Evolutionary conservation across 2,797 vertebrate species (phyloP).

Genomic region (Oreonectes daqikongensis): DNA sequence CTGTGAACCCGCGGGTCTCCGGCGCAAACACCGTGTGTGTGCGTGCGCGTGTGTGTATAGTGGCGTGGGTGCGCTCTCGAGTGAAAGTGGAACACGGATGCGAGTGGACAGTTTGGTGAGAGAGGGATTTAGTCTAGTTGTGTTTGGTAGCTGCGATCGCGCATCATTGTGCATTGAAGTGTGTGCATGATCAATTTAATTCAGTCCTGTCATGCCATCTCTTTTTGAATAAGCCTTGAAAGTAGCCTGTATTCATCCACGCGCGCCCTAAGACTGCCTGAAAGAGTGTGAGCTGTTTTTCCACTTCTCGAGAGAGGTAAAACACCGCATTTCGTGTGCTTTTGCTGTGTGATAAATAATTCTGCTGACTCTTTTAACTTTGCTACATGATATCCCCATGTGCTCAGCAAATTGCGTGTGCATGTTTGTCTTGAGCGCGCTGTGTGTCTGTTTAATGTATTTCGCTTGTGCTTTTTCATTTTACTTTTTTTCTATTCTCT

Average conservation of each 20-base stretch:
- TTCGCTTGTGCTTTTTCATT: constrained; percentile 27
- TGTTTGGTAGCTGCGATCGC: constrained; percentile 54
- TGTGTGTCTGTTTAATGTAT: constrained; percentile 43
- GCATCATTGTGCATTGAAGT: constrained; percentile 15
- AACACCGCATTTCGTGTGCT: constrained; percentile 3
- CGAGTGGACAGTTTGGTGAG: constrained; percentile 36
- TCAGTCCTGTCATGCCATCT: constrained; percentile 1
- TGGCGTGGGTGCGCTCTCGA: constrained; percentile 12
- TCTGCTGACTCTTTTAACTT: constrained; percentile 41
- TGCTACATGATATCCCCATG: constrained; percentile 28
- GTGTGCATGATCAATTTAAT: neutral
- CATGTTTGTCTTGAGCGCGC: constrained; percentile 55
- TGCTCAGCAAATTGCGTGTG: constrained; percentile 59
- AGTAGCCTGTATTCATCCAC: neutral
- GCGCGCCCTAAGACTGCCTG: neutral
- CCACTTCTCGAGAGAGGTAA: neutral
- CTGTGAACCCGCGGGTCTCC: constrained; percentile 18
- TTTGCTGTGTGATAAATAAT: constrained; percentile 17
- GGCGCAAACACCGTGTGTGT: neutral
- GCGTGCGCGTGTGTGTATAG: neutral
- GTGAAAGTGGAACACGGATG: constrained; percentile 27
- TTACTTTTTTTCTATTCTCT: constrained; percentile 9
- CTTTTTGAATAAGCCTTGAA: constrained; percentile 2
- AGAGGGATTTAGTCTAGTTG: constrained; percentile 43
- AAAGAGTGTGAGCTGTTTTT: constrained; percentile 12